These are phyloP conservation scores for Charanyca ferruginea DNA, from an alignment of 2,888 invertebrate species.

Conservation along the genomic window DNA sequence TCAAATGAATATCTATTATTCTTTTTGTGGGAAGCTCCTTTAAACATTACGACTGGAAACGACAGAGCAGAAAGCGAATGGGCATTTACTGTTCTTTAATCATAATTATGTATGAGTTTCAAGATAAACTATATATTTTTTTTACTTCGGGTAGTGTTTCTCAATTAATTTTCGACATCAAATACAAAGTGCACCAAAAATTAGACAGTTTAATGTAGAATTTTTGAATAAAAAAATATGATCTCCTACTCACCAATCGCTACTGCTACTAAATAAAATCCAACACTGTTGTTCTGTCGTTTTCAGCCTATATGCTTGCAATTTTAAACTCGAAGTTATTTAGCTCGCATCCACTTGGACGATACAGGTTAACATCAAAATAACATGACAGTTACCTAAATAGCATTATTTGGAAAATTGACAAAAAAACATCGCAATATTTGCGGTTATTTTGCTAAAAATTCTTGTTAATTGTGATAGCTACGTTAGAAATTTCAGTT, in stretches of 20 bases:
- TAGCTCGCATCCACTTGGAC: no score
- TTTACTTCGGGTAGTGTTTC: no score
- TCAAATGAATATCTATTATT: slow-evolving; percentile 36
- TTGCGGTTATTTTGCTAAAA: slow-evolving; percentile 53
- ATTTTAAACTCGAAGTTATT: slow-evolving; percentile 12
- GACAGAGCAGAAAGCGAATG: not conserved
- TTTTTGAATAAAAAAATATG: not conserved
- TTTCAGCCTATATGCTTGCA: slow-evolving; percentile 2
- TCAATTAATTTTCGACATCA: no score
- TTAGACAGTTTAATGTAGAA: not conserved
- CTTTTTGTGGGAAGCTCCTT: not conserved
- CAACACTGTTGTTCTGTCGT: not conserved
- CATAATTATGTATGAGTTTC: not conserved
- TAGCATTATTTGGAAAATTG: slow-evolving; percentile 67
- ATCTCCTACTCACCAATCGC: not conserved
- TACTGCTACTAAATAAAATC: not conserved
- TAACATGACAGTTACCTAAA: slow-evolving; percentile 31
- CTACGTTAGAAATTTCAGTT: slow-evolving; percentile 65
- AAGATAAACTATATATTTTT: no score
- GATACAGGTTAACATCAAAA: slow-evolving; percentile 23
- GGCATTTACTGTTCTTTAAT: no score
- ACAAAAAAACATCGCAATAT: slow-evolving; percentile 66
- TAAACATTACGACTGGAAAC: slow-evolving; percentile 9
- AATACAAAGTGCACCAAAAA: no score
- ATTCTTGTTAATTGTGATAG: slow-evolving; percentile 49